A percentile compares a stretch with the other conserved stretches of the same genome.
Conservation (phyloP, 2,888 invertebrate genomes). For the Pogonocherus hispidulus region DNA sequence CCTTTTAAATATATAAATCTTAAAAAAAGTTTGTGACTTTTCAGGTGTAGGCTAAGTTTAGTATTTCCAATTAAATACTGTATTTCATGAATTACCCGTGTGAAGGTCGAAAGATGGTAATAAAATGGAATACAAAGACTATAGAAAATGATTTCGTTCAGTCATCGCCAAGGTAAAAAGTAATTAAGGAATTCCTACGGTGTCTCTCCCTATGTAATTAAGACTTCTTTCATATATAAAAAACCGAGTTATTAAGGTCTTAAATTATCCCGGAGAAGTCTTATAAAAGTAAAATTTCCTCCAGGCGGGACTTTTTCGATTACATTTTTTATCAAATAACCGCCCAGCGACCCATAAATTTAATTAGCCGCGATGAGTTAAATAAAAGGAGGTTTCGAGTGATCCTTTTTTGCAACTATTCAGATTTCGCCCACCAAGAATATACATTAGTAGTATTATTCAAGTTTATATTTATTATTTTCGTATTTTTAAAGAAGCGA, state of each 20-base stretch:
- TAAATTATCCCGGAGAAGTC: conserved; percentile 7
- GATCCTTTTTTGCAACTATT: conserved; percentile 23
- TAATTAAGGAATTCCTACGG: conserved; percentile 12
- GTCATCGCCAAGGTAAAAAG: not conserved
- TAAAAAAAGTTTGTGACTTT: too few relatives aligned
- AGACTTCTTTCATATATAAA: conserved; percentile 9
- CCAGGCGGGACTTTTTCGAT: conserved; percentile 4
- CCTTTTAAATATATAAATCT: too few relatives aligned
- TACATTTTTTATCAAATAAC: conserved; percentile 28
- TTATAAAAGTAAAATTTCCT: conserved; percentile 15
- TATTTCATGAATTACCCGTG: too few relatives aligned
- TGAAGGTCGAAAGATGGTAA: not conserved
- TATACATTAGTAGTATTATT: too few relatives aligned
- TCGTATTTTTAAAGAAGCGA: too few relatives aligned
- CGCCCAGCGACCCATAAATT: conserved; percentile 14
- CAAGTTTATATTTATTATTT: too few relatives aligned
- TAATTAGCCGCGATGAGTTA: conserved; percentile 19
- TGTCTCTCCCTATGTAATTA: conserved; percentile 16
- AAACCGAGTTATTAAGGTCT: conserved; percentile 19
- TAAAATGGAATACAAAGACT: not conserved
- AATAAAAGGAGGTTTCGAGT: conserved; percentile 13
- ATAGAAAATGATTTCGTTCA: not conserved
- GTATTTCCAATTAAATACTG: too few relatives aligned
- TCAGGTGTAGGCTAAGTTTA: too few relatives aligned
- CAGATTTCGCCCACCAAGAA: not conserved